phyloP scores from a whole-genome alignment of 2,888 invertebrate species.

The Julus scandinavius region DNA sequence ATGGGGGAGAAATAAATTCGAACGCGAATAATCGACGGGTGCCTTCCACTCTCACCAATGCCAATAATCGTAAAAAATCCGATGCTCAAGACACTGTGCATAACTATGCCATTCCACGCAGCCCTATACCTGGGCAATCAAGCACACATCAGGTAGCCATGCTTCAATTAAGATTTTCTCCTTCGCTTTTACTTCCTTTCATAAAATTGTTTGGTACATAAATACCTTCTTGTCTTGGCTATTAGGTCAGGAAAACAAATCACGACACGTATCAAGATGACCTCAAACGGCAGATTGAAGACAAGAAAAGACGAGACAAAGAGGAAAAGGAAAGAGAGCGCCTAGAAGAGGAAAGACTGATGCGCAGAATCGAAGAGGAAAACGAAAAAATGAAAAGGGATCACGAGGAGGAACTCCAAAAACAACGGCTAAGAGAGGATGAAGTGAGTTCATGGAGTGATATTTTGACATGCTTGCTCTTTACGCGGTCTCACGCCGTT shows the following conservation, averaged over 20 bases:
- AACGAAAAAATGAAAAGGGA: conserved; percentile 56
- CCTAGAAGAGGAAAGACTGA: conserved; percentile 54
- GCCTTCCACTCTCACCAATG: background rate
- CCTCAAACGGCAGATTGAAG: conserved; percentile 56
- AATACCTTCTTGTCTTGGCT: no score
- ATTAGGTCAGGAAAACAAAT: background rate
- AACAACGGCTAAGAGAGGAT: conserved; percentile 56
- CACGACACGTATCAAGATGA: conserved; percentile 54
- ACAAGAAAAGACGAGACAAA: conserved; percentile 55
- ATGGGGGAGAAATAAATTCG: background rate
- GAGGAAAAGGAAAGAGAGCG: conserved; percentile 56
- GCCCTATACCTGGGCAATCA: conserved; percentile 22
- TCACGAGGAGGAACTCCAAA: conserved; percentile 55
- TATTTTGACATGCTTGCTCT: background rate
- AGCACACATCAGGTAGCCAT: background rate
- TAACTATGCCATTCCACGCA: conserved; percentile 52
- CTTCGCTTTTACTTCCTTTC: no score
- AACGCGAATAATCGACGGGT: no score
- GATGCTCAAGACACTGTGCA: background rate
- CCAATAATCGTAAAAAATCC: background rate
- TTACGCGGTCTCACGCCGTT: background rate
- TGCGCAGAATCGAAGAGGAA: conserved; percentile 53
- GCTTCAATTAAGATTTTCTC: no score
- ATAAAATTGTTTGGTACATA: no score
- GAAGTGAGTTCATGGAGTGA: conserved; percentile 47